Conservation (phyloP, 2,888 invertebrate genomes). For the Theretra japonica region DNA sequence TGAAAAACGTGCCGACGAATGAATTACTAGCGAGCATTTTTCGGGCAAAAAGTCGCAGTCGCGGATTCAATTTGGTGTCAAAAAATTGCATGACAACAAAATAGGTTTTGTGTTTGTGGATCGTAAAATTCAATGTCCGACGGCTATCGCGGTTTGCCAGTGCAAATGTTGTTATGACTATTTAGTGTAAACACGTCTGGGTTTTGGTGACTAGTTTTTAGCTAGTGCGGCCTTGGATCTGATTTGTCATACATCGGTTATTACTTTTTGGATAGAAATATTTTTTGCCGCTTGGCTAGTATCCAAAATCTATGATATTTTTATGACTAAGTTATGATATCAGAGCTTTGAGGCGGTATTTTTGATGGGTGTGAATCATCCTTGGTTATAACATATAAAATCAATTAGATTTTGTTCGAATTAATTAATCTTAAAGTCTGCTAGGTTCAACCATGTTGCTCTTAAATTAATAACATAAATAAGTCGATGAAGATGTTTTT, state of each 20-base stretch:
- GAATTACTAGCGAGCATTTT: constrained; percentile 33
- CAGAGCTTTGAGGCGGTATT: too few species aligned
- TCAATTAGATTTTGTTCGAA: too few species aligned
- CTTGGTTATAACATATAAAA: too few species aligned
- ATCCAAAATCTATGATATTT: neutral
- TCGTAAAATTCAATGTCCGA: constrained; percentile 41
- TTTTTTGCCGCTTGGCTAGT: neutral
- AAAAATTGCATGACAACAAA: constrained; percentile 39
- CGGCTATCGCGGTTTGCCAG: constrained; percentile 35
- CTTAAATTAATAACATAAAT: too few species aligned
- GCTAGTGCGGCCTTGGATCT: neutral
- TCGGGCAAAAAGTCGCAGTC: constrained; percentile 40
- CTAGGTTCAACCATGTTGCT: too few species aligned
- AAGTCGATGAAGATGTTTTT: too few species aligned
- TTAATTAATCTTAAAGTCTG: too few species aligned
- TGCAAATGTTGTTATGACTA: neutral
- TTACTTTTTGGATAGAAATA: neutral
- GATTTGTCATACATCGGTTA: neutral
- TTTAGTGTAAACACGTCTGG: neutral
- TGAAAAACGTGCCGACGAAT: constrained; percentile 25
- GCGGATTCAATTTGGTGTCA: constrained; percentile 47
- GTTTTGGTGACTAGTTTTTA: constrained; percentile 5
- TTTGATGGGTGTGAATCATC: too few species aligned
- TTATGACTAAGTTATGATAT: too few species aligned
- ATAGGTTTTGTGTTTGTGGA: constrained; percentile 46